Conservation (phyloP, 2,113 vertebrate species). For the Neotoma lepida region DNA sequence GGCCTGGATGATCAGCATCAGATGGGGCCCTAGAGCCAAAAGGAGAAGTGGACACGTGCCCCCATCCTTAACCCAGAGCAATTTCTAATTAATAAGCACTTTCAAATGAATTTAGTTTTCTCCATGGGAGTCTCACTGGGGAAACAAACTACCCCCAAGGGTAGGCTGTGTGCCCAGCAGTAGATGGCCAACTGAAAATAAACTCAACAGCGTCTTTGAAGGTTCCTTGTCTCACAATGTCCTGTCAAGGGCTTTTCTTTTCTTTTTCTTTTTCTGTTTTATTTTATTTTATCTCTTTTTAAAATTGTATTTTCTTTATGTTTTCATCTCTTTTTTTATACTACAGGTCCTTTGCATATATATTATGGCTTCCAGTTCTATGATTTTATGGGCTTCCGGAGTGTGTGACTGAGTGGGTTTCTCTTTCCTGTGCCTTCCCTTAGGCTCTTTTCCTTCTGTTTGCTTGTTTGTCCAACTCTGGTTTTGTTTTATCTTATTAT, state of each 20-base stretch:
- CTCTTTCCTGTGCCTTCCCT: not conserved
- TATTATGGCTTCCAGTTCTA: not conserved
- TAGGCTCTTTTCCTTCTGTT: not conserved
- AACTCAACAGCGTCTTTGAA: accelerated
- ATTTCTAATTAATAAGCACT: not conserved
- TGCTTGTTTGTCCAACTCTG: not conserved
- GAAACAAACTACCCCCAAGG: too few species aligned
- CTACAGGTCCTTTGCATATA: not conserved
- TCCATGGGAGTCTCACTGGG: too few species aligned
- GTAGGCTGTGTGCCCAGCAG: not conserved
- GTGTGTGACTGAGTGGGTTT: not conserved
- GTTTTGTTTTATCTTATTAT: not conserved
- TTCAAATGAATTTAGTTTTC: not conserved
- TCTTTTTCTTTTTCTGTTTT: too few species aligned
- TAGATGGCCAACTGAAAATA: too few species aligned
- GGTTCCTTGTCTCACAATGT: not conserved
- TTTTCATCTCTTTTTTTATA: not conserved
- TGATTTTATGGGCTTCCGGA: not conserved
- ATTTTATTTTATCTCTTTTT: not conserved
- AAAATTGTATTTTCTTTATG: not conserved
- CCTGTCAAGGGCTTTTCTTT: not conserved
- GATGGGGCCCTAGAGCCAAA: not conserved
- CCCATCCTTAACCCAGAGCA: not conserved
- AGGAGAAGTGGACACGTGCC: too few species aligned
- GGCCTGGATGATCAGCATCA: not conserved